Evolutionary conservation across 2,888 invertebrate species (phyloP).

Genomic region (Leptopilina drosophilae): DNA sequence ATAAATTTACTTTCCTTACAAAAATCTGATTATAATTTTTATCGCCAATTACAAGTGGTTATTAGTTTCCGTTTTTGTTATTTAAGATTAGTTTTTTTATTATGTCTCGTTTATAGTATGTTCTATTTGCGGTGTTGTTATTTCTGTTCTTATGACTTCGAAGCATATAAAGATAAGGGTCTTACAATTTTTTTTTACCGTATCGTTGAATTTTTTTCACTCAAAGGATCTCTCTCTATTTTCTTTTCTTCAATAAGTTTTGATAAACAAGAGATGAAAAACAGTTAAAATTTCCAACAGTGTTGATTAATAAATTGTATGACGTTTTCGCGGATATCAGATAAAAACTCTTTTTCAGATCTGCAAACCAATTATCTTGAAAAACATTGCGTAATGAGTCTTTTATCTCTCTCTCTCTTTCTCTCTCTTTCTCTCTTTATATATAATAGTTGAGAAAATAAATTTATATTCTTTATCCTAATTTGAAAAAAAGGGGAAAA

Average conservation of each 20-base stretch:
- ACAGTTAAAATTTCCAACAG: neutral
- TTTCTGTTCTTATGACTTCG: neutral
- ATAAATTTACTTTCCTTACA: no score
- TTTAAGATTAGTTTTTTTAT: neutral
- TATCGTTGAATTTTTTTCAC: neutral
- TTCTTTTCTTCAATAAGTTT: neutral
- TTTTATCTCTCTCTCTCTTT: neutral
- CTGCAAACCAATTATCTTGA: neutral
- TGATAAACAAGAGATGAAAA: slow-evolving; percentile 11
- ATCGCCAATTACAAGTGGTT: no score
- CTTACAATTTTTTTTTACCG: neutral
- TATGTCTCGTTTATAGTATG: neutral
- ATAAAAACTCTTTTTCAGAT: neutral
- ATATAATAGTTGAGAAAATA: neutral
- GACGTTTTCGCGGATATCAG: slow-evolving; percentile 6
- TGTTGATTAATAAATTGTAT: neutral
- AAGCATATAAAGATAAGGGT: slow-evolving; percentile 2
- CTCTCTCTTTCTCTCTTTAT: neutral
- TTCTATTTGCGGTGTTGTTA: neutral
- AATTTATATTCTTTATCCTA: slow-evolving; percentile 1
- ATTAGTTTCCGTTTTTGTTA: no score
- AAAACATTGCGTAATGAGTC: slow-evolving; percentile 4
- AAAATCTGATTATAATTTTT: no score
- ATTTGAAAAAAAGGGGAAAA: neutral
- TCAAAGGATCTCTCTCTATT: neutral